Evolutionary conservation across 1,140 invertebrate species (phyloP).

Genomic region (Drosophila pachea): DNA sequence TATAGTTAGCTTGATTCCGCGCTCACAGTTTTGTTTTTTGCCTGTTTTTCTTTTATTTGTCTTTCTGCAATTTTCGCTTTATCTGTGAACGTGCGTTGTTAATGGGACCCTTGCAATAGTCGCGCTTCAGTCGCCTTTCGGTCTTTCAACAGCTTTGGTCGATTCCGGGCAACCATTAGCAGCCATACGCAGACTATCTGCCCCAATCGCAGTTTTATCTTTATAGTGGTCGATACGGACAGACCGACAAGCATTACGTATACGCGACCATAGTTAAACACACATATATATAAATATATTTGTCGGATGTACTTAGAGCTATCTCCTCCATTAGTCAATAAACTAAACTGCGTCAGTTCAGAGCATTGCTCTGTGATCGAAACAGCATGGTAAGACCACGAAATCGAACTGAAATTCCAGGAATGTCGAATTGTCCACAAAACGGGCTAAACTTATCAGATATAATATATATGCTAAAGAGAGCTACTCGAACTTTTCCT

Average conservation of each 20-base stretch:
- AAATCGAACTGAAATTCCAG: background rate
- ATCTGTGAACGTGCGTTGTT: conserved; percentile 55
- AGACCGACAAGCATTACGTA: background rate
- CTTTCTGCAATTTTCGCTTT: conserved; percentile 35
- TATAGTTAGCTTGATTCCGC: conserved; percentile 2
- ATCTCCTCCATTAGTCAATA: conserved; percentile 10
- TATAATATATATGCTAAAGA: too few relatives aligned
- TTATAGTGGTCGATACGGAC: conserved; percentile 47
- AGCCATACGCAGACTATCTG: background rate
- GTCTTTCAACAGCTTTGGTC: conserved; percentile 45
- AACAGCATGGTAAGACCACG: conserved; percentile 52
- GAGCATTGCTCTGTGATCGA: conserved; percentile 44
- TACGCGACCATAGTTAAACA: background rate
- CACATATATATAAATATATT: conserved; percentile 18
- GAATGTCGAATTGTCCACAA: too few relatives aligned
- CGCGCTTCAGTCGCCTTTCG: conserved; percentile 51
- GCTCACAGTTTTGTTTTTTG: conserved; percentile 10
- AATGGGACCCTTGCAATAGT: conserved; percentile 40
- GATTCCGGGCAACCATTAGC: conserved; percentile 5
- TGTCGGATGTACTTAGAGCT: conserved; percentile 6
- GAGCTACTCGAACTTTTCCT: background rate
- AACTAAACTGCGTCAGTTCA: conserved; percentile 46
- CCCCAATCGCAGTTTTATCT: conserved; percentile 39
- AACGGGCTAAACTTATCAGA: too few relatives aligned
- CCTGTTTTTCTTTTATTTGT: background rate